These are phyloP conservation scores for Oplegnathus fasciatus DNA, from an alignment of 2,113 vertebrate species.

Conservation along the genomic window DNA sequence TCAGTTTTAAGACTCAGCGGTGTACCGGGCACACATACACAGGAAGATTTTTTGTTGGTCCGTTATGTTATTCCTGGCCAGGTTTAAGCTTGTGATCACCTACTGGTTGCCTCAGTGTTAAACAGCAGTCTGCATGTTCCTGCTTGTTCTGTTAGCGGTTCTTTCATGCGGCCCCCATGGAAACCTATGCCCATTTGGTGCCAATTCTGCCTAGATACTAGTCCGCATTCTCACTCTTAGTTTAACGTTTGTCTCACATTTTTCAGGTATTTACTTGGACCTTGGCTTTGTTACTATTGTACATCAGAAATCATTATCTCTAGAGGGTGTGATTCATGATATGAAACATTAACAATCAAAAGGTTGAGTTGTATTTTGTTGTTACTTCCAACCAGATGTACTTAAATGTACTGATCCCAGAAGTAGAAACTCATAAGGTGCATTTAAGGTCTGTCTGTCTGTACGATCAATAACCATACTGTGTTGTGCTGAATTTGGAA, in stretches of 20 bases:
- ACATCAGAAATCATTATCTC: no score
- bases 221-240: background rate
- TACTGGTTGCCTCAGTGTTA: background rate
- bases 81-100: conserved; percentile 7
- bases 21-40: background rate
- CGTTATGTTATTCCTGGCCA: background rate
- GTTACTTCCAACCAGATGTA: background rate
- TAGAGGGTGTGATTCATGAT: no score
- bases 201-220: background rate
- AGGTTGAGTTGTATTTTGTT: background rate
- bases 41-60: background rate
- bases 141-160: background rate
- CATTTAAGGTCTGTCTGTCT: background rate
- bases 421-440: background rate
- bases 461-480: background rate
- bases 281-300: no score
- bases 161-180: background rate
- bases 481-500: background rate
- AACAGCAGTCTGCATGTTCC: background rate
- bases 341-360: background rate
- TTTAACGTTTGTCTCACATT: background rate
- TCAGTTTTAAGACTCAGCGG: background rate
- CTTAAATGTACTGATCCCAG: background rate
- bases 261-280: no score
- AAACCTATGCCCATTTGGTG: background rate